A percentile compares a stretch with the other conserved stretches of the same genome.
Conservation (phyloP, 2,888 invertebrate genomes). For the Apeira syringaria region DNA sequence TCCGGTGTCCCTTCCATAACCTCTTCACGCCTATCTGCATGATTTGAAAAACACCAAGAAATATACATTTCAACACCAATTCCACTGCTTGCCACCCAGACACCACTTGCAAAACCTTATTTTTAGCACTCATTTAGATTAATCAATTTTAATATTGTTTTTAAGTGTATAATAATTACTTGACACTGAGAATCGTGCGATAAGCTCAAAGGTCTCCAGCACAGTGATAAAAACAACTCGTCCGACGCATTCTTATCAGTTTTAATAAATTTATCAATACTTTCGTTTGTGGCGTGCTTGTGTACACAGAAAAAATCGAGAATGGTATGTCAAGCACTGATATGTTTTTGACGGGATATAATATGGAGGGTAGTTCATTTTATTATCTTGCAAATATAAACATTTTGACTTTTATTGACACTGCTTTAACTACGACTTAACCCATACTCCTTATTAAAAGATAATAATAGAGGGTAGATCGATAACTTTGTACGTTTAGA, state of each 20-base stretch:
- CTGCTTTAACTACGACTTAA: no score
- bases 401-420: no score
- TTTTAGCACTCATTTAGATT: constrained; percentile 53
- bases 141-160: constrained; percentile 4
- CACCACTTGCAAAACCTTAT: constrained; percentile 58
- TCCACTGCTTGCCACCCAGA: constrained; percentile 69
- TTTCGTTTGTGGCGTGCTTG: constrained; percentile 10
- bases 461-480: no score
- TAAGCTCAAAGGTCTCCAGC: constrained; percentile 53
- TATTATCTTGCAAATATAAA: no score
- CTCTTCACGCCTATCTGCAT: constrained; percentile 57
- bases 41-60: constrained; percentile 68
- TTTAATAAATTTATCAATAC: constrained; percentile 29
- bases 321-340: no score
- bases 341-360: no score
- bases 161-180: constrained; percentile 10
- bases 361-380: no score
- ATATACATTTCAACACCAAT: constrained; percentile 57
- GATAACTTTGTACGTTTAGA: no score
- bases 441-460: no score
- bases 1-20: constrained; percentile 69
- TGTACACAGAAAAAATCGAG: no score
- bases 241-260: constrained; percentile 40
- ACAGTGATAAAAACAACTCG: constrained; percentile 41
- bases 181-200: constrained; percentile 30